Base-by-base conservation (phyloP, 2,888 invertebrate species). In the Chydorus sphaericus region DNA sequence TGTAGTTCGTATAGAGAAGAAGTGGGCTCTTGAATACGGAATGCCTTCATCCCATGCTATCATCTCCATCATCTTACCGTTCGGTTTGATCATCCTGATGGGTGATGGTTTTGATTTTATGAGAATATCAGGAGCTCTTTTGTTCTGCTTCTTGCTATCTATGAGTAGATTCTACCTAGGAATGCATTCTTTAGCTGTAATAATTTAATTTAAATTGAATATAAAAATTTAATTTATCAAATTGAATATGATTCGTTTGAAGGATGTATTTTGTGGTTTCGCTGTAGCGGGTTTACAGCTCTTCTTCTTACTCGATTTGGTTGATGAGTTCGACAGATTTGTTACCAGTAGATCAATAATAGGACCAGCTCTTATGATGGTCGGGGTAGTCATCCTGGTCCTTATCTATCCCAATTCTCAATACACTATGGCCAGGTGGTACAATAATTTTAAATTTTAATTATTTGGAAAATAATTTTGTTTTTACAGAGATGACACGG, bases 21-120 rank as follows among this genome's bases (percentile, higher is more conserved):
- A 90, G 71, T 93, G 91, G 86, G 82, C 85, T 2, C 71, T 86
- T 62, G 93, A 93, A 67, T 92, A 90, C 73, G 92, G 92, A 14
- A 90, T 93, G 88, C 92, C 93, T 2, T 92, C 91, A 14, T 92
- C 92, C 1, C 92, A 92, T 70, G 90, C 91, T 7, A 89, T 91
- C 86, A 85, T 89, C 36, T 88, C 85, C 1, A 79, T 88, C 16
- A 84, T 86, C 1, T 85, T 92, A 63, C 92, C 92, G 36, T 87
- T 89, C 69, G 83, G 88, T 1, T 78, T 90, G 54, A 70, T 91
- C 55, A 71, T 87, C 57, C 87, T 84, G 65, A 88, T 89, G 3
- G 77, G 82, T 70, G 78, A 83, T 65, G 74, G 88, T 70, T 91
- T 90, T 68, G 79, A 83, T 75, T 76, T 73, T 63, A 68, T 71